A percentile compares a stretch with the other conserved stretches of the same genome.
Evolutionary conservation across 2,113 vertebrate species (phyloP).

Genomic region (Cyphomyrus plagiostoma): DNA sequence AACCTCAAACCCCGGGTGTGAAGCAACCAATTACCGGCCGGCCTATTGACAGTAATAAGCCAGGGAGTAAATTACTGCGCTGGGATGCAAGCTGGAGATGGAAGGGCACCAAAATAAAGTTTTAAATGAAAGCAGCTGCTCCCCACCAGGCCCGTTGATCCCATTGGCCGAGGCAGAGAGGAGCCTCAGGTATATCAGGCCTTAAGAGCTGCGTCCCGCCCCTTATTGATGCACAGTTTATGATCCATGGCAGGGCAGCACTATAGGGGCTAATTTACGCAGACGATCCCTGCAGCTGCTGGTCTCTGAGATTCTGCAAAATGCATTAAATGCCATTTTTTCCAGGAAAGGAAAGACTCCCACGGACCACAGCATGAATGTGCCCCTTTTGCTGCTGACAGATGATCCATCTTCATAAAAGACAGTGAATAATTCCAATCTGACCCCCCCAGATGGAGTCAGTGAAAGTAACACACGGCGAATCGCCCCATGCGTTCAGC

Average conservation of each 20-base stretch:
- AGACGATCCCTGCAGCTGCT: conserved; percentile 79
- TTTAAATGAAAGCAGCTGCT: conserved; percentile 75
- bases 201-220: conserved; percentile 60
- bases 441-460: conserved; percentile 83
- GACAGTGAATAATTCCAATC: conserved; percentile 92
- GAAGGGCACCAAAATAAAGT: conserved; percentile 76
- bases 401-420: conserved; percentile 95
- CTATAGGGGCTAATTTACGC: conserved; percentile 86
- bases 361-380: conserved; percentile 66
- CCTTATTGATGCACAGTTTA: conserved; percentile 95
- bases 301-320: conserved; percentile 85
- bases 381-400: conserved; percentile 86
- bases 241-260: conserved; percentile 85
- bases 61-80: conserved; percentile 90
- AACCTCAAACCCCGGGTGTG: conserved; percentile 92
- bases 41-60: conserved; percentile 86
- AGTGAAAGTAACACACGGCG: conserved; percentile 77
- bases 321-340: conserved; percentile 86
- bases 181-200: conserved; percentile 61
- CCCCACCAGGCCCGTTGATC: conserved; percentile 42
- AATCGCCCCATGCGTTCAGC: conserved; percentile 14
- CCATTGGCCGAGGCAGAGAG: conserved; percentile 53
- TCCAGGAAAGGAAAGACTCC: conserved; percentile 71
- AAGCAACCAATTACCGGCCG: conserved; percentile 97
- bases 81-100: conserved; percentile 67